Evolutionary conservation across 2,797 vertebrate genomes (phyloP), one percentile per base, ranked within the genome.

Genomic region (Ceyx erithaca): DNA sequence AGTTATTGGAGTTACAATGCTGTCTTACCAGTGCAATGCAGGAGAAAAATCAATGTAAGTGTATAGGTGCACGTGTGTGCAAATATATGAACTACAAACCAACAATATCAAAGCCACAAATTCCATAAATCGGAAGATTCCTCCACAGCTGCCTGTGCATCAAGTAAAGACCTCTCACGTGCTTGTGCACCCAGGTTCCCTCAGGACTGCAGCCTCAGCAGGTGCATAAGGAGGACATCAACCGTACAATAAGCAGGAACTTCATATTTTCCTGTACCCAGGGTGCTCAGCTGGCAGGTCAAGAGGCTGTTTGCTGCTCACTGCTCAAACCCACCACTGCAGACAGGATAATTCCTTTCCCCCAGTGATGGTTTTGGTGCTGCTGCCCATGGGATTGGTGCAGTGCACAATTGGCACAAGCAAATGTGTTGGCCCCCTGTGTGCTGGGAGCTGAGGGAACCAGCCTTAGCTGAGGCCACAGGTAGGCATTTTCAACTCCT

Each of bases 361-460:
- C 23, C 54, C 43, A 59, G 69, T 46, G 33, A 23, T 46, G 28
- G 4, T 70, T 79, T 67, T 41, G 82, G 54, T 70, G 72, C 37
- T 10, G 3, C 54, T 85, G 49, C 41, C 33, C 58, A n/a, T 0
- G 1, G 77, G 61, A 85, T 49, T 0, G 0, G 13, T 31, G 28
- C 62, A 64, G 25, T 15, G 15, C 10, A 33, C 58, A 14, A 4
- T 4, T 0, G 1, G 12, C 58, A 45, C 0, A 0, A 77, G 17
- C 7, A 88, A 66, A 64, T 57, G 9, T 3, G 3, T 8, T 17
- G 21, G 13, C 30, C 64, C 12, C 43, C 4, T 2, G 0, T 35
- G n/a, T 0, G 0, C 58, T n/a, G 41, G 19, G 28, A 61, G 8
- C 20, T 68, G 75, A 81, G 25, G 25, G 16, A 70, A 5, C 3